A percentile compares a stretch with the other conserved stretches of the same genome.
Evolutionary conservation across 2,113 vertebrate genomes (phyloP).

Genomic region (Nothobranchius kuhntae): DNA sequence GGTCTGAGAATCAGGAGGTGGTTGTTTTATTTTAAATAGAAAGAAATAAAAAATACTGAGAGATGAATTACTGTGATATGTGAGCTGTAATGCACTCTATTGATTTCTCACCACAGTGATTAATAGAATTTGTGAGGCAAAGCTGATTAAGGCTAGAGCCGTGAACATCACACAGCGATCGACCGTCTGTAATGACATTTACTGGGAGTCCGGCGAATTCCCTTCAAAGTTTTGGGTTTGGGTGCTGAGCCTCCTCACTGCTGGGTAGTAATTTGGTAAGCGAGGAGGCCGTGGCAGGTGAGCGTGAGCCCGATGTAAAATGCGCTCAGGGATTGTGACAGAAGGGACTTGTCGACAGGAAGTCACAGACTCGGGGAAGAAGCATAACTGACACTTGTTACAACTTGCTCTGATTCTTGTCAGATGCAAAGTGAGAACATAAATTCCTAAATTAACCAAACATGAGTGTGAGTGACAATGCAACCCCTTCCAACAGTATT

Average conservation of each 20-base stretch:
- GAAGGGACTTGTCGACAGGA: slow-evolving; percentile 45
- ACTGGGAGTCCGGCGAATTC: slow-evolving; percentile 33
- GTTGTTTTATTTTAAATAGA: neutral
- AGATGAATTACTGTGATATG: slow-evolving; percentile 64
- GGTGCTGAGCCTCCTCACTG: slow-evolving; percentile 45
- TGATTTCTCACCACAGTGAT: slow-evolving; percentile 70
- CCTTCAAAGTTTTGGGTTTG: slow-evolving; percentile 21
- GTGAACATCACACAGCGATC: slow-evolving; percentile 22
- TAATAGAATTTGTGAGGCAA: slow-evolving; percentile 66
- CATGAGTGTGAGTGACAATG: neutral
- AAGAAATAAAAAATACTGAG: slow-evolving; percentile 12
- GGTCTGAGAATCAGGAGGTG: neutral
- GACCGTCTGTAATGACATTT: slow-evolving; percentile 14
- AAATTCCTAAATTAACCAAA: neutral
- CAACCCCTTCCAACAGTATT: neutral
- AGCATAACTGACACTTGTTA: slow-evolving; percentile 15
- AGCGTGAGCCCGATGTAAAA: slow-evolving; percentile 43
- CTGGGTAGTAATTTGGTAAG: slow-evolving; percentile 47
- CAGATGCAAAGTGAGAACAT: slow-evolving; percentile 2
- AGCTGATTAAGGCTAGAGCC: slow-evolving; percentile 64
- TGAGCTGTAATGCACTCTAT: slow-evolving; percentile 61
- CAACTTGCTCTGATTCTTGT: slow-evolving; percentile 16
- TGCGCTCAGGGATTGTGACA: slow-evolving; percentile 35
- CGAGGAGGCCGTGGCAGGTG: slow-evolving; percentile 29
- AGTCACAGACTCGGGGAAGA: slow-evolving; percentile 34